Base-by-base conservation (phyloP, 2,888 invertebrate genomes). In the Parnassius apollo region DNA sequence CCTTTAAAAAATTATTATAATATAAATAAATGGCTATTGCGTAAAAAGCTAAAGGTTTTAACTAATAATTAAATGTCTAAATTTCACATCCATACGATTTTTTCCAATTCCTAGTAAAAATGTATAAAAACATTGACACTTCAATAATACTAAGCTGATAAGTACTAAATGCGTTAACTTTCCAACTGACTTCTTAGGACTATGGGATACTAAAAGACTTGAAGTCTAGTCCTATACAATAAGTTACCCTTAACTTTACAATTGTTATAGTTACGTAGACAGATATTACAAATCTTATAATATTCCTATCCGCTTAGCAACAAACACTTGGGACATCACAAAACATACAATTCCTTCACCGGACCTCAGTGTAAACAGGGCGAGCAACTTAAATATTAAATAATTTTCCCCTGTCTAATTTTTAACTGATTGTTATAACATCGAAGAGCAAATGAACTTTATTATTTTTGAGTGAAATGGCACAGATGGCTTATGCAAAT, bases 101-200 rank as follows among this genome's bases (percentile, higher is more conserved):
- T 44, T n/a, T 18, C 22, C 22, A n/a, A 49, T 57, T 50, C 49
- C 48, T 50, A 25, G 83, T 88, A 85, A 88, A 86, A 86, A 83
- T 85, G 81, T 90, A 88, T 85, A 88, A 89, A 81, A 88, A 78
- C 82, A 81, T 83, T 82, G 82, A 85, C 81, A 78, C 80, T 62
- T 77, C 59, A 65, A 68, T 84, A 86, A 82, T 83, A 84, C 81
- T 85, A 82, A 75, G 68, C 76, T 70, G 76, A 60, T 83, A 86
- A 83, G 82, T 83, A 85, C 83, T 77, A 71, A 71, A 65, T 66
- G 72, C 70, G 69, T 73, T 67, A 68, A 69, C 57, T 67, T 69
- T 64, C 50, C 61, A 12, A 42, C 65, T 22, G 25, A 54, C 35
- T 49, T 49, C 8, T 18, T 49, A 13, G 13, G 49, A 49, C 13